These are phyloP conservation scores for Toxotes jaculatrix DNA, from an alignment of 2,113 vertebrate genomes.

Conservation along the genomic window DNA sequence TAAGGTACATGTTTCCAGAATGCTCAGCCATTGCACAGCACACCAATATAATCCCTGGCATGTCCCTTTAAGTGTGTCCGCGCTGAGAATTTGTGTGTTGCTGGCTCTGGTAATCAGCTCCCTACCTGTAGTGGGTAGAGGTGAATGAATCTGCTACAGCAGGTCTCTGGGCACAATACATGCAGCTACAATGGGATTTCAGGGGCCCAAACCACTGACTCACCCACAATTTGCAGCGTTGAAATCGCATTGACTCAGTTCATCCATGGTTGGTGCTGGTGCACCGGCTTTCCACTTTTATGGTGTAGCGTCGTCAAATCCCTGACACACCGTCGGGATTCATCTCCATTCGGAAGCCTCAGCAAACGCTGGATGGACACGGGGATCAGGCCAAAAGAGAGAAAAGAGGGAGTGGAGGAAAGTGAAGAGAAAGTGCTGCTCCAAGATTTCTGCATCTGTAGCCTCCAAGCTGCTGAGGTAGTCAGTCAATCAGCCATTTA, in stretches of 20 bases:
- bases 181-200: constrained; percentile 74
- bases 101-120: constrained; percentile 64
- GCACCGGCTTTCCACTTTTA: constrained; percentile 62
- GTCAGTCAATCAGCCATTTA: constrained; percentile 63
- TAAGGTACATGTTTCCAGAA: constrained; percentile 40
- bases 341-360: constrained; percentile 75
- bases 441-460: constrained; percentile 61
- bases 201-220: constrained; percentile 73
- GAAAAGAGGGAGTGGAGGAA: constrained; percentile 21
- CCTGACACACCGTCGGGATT: constrained; percentile 72
- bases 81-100: constrained; percentile 47
- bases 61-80: constrained; percentile 44
- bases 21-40: constrained; percentile 38
- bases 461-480: constrained; percentile 71
- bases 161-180: constrained; percentile 70
- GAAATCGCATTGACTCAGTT: constrained; percentile 77
- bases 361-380: constrained; percentile 77
- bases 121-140: constrained; percentile 53
- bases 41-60: constrained; percentile 53
- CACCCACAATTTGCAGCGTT: constrained; percentile 67
- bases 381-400: constrained; percentile 66
- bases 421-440: constrained; percentile 69
- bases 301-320: constrained; percentile 69
- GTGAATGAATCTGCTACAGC: constrained; percentile 77
- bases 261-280: constrained; percentile 49